Conservation (phyloP, 2,113 vertebrate genomes). For the Scatophagus argus region DNA sequence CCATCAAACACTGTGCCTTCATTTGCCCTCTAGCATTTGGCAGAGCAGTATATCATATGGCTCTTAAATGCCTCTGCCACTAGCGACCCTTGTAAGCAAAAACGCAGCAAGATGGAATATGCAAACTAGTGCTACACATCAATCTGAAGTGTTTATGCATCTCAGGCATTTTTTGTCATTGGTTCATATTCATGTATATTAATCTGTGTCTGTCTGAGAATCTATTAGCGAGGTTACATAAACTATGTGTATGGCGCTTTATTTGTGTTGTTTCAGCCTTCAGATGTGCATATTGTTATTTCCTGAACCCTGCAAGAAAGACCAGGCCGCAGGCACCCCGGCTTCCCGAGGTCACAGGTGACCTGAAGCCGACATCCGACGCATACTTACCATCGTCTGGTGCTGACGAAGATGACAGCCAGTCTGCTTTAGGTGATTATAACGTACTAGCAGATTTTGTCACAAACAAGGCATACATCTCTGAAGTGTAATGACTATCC, state of each 20-base stretch:
- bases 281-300: conserved; percentile 98
- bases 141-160: conserved; percentile 79
- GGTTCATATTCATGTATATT: conserved; percentile 78
- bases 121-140: conserved; percentile 76
- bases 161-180: conserved; percentile 67
- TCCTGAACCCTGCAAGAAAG: conserved; percentile 97
- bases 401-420: conserved; percentile 71
- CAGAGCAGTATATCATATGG: conserved; percentile 80
- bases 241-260: conserved; percentile 32
- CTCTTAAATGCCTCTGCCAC: conserved; percentile 80
- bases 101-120: conserved; percentile 78
- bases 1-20: conserved; percentile 78
- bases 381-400: conserved; percentile 51
- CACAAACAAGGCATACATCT: neutral
- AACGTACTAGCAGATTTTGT: neutral
- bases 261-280: conserved; percentile 87
- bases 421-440: conserved; percentile 65
- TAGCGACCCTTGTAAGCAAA: conserved; percentile 77
- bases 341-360: conserved; percentile 88
- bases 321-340: conserved; percentile 93
- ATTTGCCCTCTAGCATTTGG: conserved; percentile 83
- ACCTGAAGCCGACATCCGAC: conserved; percentile 79
- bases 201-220: conserved; percentile 64
- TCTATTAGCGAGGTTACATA: conserved; percentile 42
- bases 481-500: conserved; percentile 4